phyloP scores from a whole-genome alignment of 2,113 vertebrate genomes.

The Columba livia region DNA sequence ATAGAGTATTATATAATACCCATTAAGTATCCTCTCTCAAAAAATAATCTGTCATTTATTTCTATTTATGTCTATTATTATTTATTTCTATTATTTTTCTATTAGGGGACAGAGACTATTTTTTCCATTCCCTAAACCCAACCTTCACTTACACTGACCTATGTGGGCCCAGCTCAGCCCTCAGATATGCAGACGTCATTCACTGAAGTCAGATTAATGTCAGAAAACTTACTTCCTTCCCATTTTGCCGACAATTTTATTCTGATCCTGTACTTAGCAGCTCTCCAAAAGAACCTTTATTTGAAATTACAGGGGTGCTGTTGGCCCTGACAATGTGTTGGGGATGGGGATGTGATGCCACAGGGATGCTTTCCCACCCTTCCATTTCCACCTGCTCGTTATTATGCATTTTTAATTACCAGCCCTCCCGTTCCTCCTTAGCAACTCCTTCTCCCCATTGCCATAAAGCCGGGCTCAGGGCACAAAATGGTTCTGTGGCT shows the following conservation, averaged over 20 bases:
- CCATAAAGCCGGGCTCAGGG: neutral
- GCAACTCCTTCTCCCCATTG: neutral
- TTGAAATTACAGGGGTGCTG: too few relatives aligned
- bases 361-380: neutral
- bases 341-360: too few relatives aligned
- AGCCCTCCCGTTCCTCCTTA: neutral
- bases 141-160: neutral
- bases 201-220: neutral
- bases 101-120: neutral
- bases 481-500: neutral
- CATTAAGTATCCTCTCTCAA: neutral
- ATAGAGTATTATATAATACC: too few relatives aligned
- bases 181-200: accelerated
- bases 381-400: neutral
- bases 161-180: neutral
- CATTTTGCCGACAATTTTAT: too few relatives aligned
- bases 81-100: too few relatives aligned
- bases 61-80: too few relatives aligned
- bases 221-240: neutral
- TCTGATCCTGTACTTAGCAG: too few relatives aligned
- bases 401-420: neutral
- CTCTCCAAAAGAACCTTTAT: too few relatives aligned
- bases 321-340: too few relatives aligned
- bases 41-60: neutral
- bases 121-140: neutral